Conservation (phyloP, 2,113 vertebrate species). For the Crocuta crocuta region DNA sequence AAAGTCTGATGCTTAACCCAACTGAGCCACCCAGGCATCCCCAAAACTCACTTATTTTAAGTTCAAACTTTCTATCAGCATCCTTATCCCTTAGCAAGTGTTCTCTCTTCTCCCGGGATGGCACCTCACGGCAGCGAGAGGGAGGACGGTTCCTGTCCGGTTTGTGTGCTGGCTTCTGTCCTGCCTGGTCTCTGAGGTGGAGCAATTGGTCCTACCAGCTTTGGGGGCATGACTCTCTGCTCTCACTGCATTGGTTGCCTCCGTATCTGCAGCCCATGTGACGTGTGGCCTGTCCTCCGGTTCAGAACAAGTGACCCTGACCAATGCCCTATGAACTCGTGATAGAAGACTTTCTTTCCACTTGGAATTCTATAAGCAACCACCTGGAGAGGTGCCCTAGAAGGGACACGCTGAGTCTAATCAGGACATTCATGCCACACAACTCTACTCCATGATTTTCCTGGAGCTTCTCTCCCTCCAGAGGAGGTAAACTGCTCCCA, state of each 20-base stretch:
- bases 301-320: not conserved
- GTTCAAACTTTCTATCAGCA: not conserved
- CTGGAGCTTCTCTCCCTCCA: not conserved
- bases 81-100: not conserved
- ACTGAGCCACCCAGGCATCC: no score
- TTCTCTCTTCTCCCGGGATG: not conserved
- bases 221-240: not conserved
- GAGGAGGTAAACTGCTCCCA: not conserved
- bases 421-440: not conserved
- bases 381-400: not conserved
- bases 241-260: not conserved
- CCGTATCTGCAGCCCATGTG: not conserved
- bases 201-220: not conserved
- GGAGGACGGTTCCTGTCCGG: not conserved
- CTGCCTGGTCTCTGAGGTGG: not conserved
- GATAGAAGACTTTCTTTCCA: not conserved
- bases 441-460: not conserved
- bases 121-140: not conserved
- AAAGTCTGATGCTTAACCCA: no score
- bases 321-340: not conserved
- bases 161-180: not conserved
- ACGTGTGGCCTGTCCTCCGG: not conserved
- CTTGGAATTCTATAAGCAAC: not conserved
- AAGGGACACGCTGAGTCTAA: not conserved
- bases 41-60: not conserved